phyloP scores from a whole-genome alignment of 2,888 invertebrate species.

The Dasypogon diadema region DNA sequence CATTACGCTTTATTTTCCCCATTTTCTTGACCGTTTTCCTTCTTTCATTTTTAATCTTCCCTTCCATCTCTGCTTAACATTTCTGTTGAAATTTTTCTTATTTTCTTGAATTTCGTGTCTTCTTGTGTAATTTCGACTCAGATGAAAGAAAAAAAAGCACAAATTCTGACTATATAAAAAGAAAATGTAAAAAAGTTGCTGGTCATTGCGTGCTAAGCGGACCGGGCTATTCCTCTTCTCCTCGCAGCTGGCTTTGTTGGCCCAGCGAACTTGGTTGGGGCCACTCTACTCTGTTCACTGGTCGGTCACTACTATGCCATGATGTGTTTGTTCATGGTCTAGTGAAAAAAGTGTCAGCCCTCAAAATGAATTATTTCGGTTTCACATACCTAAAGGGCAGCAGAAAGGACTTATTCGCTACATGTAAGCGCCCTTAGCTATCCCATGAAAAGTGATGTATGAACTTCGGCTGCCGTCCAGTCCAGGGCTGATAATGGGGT shows the following conservation, averaged over 20 bases:
- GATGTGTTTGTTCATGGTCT: conserved; percentile 43
- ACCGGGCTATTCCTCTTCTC: conserved; percentile 4
- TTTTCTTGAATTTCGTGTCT: conserved; percentile 30
- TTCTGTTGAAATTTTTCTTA: conserved; percentile 14
- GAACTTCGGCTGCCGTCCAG: conserved; percentile 28
- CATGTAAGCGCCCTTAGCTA: neutral
- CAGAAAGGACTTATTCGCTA: conserved; percentile 15
- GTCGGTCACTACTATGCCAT: conserved; percentile 14
- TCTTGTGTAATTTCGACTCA: conserved; percentile 29
- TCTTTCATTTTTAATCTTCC: neutral
- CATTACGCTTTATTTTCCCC: neutral
- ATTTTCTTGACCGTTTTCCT: neutral
- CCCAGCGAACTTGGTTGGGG: neutral
- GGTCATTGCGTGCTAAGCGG: conserved; percentile 50
- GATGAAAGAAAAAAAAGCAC: conserved; percentile 14
- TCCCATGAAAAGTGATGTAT: conserved; percentile 33
- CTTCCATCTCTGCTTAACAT: neutral
- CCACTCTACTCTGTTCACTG: conserved; percentile 1
- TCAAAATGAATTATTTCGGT: conserved; percentile 54
- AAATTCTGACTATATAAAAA: neutral
- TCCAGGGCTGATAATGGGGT: conserved; percentile 30
- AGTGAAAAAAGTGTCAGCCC: conserved; percentile 55
- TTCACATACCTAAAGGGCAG: conserved; percentile 34
- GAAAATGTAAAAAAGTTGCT: conserved; percentile 31
- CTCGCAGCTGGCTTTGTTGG: neutral